Evolutionary conservation across 2,888 invertebrate genomes (phyloP), one percentile per base, ranked within the genome.

Genomic region (Deilephila elpenor): DNA sequence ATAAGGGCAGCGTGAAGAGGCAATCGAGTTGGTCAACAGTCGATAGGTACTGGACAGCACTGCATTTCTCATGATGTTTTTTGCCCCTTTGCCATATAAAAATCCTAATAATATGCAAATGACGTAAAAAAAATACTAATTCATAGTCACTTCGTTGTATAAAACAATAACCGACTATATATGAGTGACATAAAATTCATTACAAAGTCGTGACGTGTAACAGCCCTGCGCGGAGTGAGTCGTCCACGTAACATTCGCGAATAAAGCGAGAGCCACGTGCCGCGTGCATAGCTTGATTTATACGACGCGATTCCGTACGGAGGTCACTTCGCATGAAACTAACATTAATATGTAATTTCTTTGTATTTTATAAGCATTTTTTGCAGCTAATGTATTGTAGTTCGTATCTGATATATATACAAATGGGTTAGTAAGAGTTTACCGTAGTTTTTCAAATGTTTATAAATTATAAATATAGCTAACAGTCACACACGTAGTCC

Each of bases 271-370:
- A 51, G 25, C 51, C 67, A 67, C 51, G 67, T 51, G 67, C 51
- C 67, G 44, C 44, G 67, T 44, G 67, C 67, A 67, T 51, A 51
- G 51, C 67, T 53, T 72, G 74, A 74, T 74, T 61, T 74, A 74
- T 72, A 72, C 32, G 32, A 61, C 53, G 70, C 72, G 74, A 70
- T 70, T 72, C 72, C 70, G 56, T 61, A 37, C 67, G 37, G 74
- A 72, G 74, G 61, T 62, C 59, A 67, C 59, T 62, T 51, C 61
- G 64, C 67, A 67, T 67, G 51, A 67, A 67, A 67, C 67, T 44
- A 67, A 67, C 67, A 67, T 67, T 67, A 51, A 67, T 67, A 67
- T 67, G 67, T 51, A 67, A 67, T 67, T 67, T 67, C 67, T 67
- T 67, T 67, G 67, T 67, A 67, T 67, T 67, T 67, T 51, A 25